Conservation (phyloP, 2,888 invertebrate genomes). For the Dimorphilus gyrociliatus region DNA sequence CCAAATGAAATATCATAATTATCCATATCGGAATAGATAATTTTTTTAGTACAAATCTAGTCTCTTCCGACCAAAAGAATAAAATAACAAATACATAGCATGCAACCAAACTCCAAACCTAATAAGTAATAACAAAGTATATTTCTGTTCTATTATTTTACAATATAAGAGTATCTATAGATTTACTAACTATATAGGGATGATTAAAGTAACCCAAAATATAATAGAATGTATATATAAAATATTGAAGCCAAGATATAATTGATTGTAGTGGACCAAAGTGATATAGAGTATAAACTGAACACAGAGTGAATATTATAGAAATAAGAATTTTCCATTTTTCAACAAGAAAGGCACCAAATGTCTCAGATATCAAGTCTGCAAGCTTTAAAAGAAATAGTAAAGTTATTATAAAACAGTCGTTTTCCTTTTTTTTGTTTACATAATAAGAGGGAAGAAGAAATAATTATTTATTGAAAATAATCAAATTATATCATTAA, state of each 20-base stretch:
- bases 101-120: constrained; percentile 51
- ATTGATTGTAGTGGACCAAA: constrained; percentile 46
- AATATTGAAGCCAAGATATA: constrained; percentile 12
- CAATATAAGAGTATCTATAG: background rate
- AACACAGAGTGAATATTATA: constrained; percentile 37
- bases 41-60: constrained; percentile 43
- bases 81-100: constrained; percentile 55
- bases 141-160: background rate
- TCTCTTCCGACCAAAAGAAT: constrained; percentile 57
- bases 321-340: constrained; percentile 48
- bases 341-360: constrained; percentile 53
- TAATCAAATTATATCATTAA: too few relatives aligned
- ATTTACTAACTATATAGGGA: constrained; percentile 21
- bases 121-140: constrained; percentile 26
- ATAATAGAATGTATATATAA: constrained; percentile 21
- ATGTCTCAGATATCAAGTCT: constrained; percentile 55
- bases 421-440: too few relatives aligned
- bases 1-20: constrained; percentile 54
- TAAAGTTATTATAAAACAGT: background rate
- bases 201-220: constrained; percentile 29
- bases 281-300: constrained; percentile 50
- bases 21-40: constrained; percentile 58
- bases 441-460: too few relatives aligned
- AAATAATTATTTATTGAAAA: too few relatives aligned
- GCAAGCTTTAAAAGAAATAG: constrained; percentile 46